Percentiles rank a stretch among this genome's conserved stretches.
Conservation (phyloP, 2,888 invertebrate genomes). For the Pseudanteris insignis region DNA sequence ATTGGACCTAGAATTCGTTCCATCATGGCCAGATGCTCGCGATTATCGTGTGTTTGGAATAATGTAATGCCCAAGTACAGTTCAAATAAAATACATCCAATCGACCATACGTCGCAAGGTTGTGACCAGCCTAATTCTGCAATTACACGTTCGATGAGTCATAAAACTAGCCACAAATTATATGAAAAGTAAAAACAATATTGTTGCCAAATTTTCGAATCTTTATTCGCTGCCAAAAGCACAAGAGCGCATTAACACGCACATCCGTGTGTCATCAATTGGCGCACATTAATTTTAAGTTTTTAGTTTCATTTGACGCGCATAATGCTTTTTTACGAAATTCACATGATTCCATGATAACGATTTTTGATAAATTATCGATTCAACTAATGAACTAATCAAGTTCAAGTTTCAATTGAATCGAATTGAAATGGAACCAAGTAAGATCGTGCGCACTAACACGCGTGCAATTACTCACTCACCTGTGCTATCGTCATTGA, state of each 20-base stretch:
- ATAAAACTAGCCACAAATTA: no score
- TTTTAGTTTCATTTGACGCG: not conserved
- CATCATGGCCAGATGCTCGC: constrained; percentile 99
- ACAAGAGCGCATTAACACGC: not conserved
- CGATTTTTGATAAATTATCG: constrained; percentile 1
- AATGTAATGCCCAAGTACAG: constrained; percentile 97
- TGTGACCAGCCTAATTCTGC: constrained; percentile 99
- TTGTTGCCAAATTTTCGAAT: not conserved
- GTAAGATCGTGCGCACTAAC: constrained; percentile 3
- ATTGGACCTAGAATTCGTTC: constrained; percentile 96
- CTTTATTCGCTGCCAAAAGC: not conserved
- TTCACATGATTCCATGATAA: no score
- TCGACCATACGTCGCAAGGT: constrained; percentile 99
- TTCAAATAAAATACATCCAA: constrained; percentile 99
- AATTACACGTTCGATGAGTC: no score
- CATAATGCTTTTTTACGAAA: constrained; percentile 1
- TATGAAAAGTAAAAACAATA: no score
- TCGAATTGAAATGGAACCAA: constrained; percentile 27
- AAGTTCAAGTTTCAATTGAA: constrained; percentile 39
- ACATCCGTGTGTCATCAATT: constrained; percentile 1
- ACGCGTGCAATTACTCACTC: not conserved
- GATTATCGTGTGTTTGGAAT: constrained; percentile 99
- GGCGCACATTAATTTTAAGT: constrained; percentile 1
- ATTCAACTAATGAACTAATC: constrained; percentile 14
- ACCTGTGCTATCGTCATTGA: constrained; percentile 37